Base-by-base conservation (phyloP, 2,888 invertebrate species). In the Melinaea marsaeus region DNA sequence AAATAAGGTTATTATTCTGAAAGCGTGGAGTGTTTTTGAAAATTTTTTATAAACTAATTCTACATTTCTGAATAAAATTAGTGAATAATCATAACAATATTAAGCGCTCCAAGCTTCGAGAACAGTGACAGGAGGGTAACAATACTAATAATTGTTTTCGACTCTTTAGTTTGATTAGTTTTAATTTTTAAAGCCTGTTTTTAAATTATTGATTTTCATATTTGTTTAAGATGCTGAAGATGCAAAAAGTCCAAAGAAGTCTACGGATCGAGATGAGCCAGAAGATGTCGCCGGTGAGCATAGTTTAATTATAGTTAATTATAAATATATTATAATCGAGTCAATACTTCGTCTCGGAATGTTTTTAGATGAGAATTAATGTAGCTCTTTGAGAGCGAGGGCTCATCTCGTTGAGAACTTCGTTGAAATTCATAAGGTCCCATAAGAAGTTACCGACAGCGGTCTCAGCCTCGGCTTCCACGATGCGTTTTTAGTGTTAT, bases 401-500 rank as follows among this genome's bases (percentile, higher is more conserved):
- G 75, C 78, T 83, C 80, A 79, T 84, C 83, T 82, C 73, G 77
- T 72, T 72, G 76, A 76, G 75, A 77, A 81, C 87, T 89, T 85
- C 89, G 86, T 90, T 90, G 87, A 89, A 89, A 90, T 90, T 90
- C 90, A 90, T 90, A 90, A 88, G 86, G 77, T 79, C 76, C 86
- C 81, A 83, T 84, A 83, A 85, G 79, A 83, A 77, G 80, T 78
- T 80, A 79, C 80, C 76, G 73, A 77, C 79, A 67, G 71, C 69
- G 64, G 67, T 71, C 69, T 69, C 62, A 70, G 71, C 71, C 70
- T 65, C 69, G 71, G 76, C 78, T 79, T 78, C 77, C 79, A 81
- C 80, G 83, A 88, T 89, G 90, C 88, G 90, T 89, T 90, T 91
- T 90, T 89, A 91, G 83, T 88, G 85, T 86, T 86, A 82, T 90